Conservation (phyloP, 2,113 vertebrate species). For the Cranoglanis bouderius region DNA sequence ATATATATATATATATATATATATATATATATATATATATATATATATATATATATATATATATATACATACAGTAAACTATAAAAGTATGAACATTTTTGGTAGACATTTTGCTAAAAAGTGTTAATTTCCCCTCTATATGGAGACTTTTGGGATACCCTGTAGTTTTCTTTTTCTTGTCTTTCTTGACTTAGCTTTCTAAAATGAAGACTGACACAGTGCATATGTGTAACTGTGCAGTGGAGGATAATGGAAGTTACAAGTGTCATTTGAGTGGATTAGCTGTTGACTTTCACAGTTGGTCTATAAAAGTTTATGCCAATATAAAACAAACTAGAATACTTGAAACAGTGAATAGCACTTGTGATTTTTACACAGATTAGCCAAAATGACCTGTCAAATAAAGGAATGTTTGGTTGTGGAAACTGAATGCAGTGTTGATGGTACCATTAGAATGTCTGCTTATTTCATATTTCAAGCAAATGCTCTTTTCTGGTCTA, state of each 20-base stretch:
- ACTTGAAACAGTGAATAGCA: neutral
- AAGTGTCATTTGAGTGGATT: conserved; percentile 40
- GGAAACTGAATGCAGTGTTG: neutral
- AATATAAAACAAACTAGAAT: conserved; percentile 26
- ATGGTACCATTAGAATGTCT: neutral
- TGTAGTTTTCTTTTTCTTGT: neutral
- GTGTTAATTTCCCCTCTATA: no score
- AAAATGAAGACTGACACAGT: conserved; percentile 24
- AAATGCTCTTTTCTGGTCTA: neutral
- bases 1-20: no score
- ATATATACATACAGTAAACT: no score
- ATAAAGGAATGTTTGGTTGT: neutral
- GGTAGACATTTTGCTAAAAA: no score
- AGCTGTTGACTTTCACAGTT: conserved; percentile 25
- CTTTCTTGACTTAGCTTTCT: neutral
- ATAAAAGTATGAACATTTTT: no score
- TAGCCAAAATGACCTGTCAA: conserved; percentile 11
- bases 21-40: no score
- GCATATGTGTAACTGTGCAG: conserved; percentile 34
- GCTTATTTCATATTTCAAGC: neutral
- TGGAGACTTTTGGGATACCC: no score
- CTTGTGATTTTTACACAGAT: neutral
- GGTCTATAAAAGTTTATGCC: conserved; percentile 36
- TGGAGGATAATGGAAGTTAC: conserved; percentile 48
- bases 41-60: no score